These are phyloP conservation scores for Galleria mellonella DNA, from an alignment of 1,140 invertebrate genomes.

Conservation along the genomic window DNA sequence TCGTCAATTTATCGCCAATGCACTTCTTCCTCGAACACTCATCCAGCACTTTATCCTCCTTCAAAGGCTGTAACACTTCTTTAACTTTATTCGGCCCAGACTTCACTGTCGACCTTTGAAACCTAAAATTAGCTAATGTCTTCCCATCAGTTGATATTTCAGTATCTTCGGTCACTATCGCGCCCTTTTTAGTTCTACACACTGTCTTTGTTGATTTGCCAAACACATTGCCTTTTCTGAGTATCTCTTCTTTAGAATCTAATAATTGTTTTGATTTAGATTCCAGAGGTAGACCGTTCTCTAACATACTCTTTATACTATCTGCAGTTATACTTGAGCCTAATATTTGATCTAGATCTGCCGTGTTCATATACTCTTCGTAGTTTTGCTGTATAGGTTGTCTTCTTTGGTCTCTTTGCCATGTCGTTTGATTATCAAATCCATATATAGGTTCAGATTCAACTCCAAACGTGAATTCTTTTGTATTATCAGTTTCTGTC, in stretches of 20 bases:
- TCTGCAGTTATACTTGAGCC: conserved; percentile 39
- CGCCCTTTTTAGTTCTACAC: conserved; percentile 55
- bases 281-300: conserved; percentile 51
- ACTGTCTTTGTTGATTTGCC: conserved; percentile 52
- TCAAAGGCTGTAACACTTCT: conserved; percentile 42
- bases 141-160: conserved; percentile 59
- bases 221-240: conserved; percentile 43
- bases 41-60: conserved; percentile 41
- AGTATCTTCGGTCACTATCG: conserved; percentile 59
- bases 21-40: conserved; percentile 49
- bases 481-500: conserved; percentile 11
- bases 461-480: conserved; percentile 40
- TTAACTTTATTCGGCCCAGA: conserved; percentile 50
- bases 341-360: conserved; percentile 49
- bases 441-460: conserved; percentile 61
- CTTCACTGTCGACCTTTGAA: conserved; percentile 59
- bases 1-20: conserved; percentile 51
- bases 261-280: conserved; percentile 28
- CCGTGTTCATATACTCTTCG: conserved; percentile 34
- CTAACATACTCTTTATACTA: conserved; percentile 50
- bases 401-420: conserved; percentile 68
- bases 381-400: conserved; percentile 57
- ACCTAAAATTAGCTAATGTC: conserved; percentile 50
- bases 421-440: conserved; percentile 39
- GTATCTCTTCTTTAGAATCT: conserved; percentile 53